Evolutionary conservation across 2,888 invertebrate species (phyloP), one percentile per base, ranked within the genome.

Genomic region (Cyrtodaria siliqua): DNA sequence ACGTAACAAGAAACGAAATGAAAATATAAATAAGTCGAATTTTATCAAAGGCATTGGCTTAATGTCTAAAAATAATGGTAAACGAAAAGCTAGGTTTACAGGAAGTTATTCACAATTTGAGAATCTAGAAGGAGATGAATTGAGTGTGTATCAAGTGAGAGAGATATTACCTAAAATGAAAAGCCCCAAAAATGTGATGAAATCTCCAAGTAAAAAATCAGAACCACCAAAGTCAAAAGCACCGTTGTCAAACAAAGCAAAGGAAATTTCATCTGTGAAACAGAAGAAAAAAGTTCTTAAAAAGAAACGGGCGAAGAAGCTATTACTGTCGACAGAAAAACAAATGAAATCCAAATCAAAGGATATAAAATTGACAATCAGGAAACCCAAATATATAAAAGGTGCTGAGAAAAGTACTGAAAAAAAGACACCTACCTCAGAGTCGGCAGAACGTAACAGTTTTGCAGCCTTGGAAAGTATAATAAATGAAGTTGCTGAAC

Each of bases 41-140:
- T 18, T 61, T n/a, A 55, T 27, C 6, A 27, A 27, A 55, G 33
- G 33, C 6, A 33, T 33, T 33, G 33, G 33, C 12, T 33, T 33
- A 12, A 12, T 33, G 4, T 8, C 6, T 60, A 67, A 67, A 53
- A 23, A 50, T 42, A 55, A 63, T 60, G 23, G 23, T 4, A 62
- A 57, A 23, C 56, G 68, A 18, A 61, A 40, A 26, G 60, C 38
- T 16, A 62, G 67, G 23, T 73, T 62, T 33, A 38, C 27, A 18
- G 67, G 67, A n/a, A 73, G 38, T 8, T 73, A 73, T 42, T 29
- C 67, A 38, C 55, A 69, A 49, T 60, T 56, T 64, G 70, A 76
- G n/a, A 70, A 29, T 38, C 27, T 64, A 26, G 49, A 56, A n/a
- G 59, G 56, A 16, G 63, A 68, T 40, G 27, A 42, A 6, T 12